Conservation (phyloP, 2,888 invertebrate species). For the Metalampra italica region DNA sequence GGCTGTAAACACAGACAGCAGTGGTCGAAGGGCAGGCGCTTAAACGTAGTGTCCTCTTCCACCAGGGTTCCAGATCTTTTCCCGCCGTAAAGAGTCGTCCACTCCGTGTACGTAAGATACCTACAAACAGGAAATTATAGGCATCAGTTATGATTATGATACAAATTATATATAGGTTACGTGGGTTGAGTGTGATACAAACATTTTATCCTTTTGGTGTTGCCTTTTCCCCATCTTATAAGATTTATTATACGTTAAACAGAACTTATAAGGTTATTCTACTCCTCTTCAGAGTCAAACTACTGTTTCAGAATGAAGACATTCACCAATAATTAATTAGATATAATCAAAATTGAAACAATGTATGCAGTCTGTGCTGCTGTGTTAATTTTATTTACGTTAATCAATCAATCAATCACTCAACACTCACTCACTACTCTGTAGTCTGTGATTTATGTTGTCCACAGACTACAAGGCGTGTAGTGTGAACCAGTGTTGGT, state of each 20-base stretch:
- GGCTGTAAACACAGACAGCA: slow-evolving; percentile 95
- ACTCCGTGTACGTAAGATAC: slow-evolving; percentile 92
- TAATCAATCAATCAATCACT: too few relatives aligned
- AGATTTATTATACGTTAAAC: background rate
- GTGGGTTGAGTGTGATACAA: slow-evolving; percentile 29
- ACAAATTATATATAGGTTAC: background rate
- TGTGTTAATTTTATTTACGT: too few relatives aligned
- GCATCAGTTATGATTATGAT: background rate
- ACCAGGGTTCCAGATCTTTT: slow-evolving; percentile 85
- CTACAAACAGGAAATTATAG: slow-evolving; percentile 53
- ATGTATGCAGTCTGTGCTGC: too few relatives aligned
- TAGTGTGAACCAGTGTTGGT: too few relatives aligned
- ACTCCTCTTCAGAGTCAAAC: too few relatives aligned
- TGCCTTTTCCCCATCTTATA: slow-evolving; percentile 93
- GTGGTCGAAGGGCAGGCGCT: slow-evolving; percentile 94
- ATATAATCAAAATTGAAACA: too few relatives aligned
- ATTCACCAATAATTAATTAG: too few relatives aligned
- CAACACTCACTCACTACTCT: too few relatives aligned
- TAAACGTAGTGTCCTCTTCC: slow-evolving; percentile 89
- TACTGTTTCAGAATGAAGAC: too few relatives aligned
- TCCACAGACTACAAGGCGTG: too few relatives aligned
- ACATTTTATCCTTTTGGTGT: slow-evolving; percentile 97
- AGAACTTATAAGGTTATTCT: too few relatives aligned
- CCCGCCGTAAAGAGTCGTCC: slow-evolving; percentile 94
- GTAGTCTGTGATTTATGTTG: too few relatives aligned